Evolutionary conservation across 1,140 invertebrate genomes (phyloP).

Genomic region (Cherax quadricarinatus): DNA sequence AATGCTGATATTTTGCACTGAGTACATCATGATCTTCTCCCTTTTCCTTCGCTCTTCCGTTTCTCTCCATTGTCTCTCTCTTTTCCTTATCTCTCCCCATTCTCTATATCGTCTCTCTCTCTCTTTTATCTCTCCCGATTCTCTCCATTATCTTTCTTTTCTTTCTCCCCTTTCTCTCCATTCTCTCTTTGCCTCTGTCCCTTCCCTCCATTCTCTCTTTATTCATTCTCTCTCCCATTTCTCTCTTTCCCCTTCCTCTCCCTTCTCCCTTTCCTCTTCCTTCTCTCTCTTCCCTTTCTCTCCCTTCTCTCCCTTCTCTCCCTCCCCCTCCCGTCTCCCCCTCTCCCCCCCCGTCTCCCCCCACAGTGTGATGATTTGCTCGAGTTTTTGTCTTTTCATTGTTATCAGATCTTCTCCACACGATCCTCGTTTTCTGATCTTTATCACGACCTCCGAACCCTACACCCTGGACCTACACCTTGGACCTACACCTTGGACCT

Average conservation of each 20-base stretch:
- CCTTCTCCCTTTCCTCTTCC: too few species aligned
- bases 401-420: background rate
- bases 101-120: background rate
- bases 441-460: too few species aligned
- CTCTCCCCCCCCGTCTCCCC: background rate
- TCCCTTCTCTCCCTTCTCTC: background rate
- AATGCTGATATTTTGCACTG: too few species aligned
- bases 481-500: too few species aligned
- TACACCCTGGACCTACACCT: too few species aligned
- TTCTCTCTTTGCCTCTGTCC: background rate
- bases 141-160: background rate
- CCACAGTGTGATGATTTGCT: background rate
- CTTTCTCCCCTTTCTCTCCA: background rate
- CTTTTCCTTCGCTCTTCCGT: background rate
- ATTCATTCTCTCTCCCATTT: background rate
- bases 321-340: background rate
- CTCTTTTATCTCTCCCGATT: background rate
- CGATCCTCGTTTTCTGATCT: background rate
- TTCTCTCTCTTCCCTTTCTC: background rate
- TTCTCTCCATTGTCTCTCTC: background rate
- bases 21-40: background rate
- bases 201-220: background rate
- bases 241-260: background rate
- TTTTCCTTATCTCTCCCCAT: background rate
- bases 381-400: background rate